Base-by-base conservation (phyloP, 2,888 invertebrate genomes). In the Alviniconcha strummeri region DNA sequence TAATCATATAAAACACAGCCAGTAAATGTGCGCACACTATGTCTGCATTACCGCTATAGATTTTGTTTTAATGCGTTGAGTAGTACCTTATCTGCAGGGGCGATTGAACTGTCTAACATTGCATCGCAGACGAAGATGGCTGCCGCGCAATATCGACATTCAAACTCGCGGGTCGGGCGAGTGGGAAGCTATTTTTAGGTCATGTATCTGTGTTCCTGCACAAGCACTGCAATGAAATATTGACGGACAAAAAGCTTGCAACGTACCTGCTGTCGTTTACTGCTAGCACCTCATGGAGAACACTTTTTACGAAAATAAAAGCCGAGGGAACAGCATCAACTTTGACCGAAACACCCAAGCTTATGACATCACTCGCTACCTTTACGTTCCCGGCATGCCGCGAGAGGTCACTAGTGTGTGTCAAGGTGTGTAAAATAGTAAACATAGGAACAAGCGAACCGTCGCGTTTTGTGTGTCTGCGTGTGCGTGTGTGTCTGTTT, bases 341-440 rank as follows among this genome's bases (percentile, higher is more conserved):
- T 78, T 64, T 64, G 78, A 78, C 78, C 80, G 69, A 19, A 71
- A 19, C 67, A 69, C 55, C 67, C 55, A 19, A 19, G 80, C 69
- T 69, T 71, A 80, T 80, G 80, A 80, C 80, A 80, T 80, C 80
- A 80, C 19, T 79, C 80, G 80, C 67, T 17, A 80, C 79, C 36
- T 17, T 64, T 71, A 52, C n/a, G 69, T 80, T 80, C 80, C 80
- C 80, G 80, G 80, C 80, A 80, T 80, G 80, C 80, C 80, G 64
- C 69, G 52, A 78, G 80, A 67, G 80, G 80, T 80, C 80, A 80
- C 67, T 78, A 17, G 78, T 54, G n/a, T 80, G 80, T 80, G 80
- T 78, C 78, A 64, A 78, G 52, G 64, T 78, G 64, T 11, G 78
- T 78, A 64, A 57, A 77, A 60, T 60, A 60, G 60, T 60, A 60